Percentiles rank a stretch among this genome's conserved stretches.
Evolutionary conservation across 2,888 invertebrate genomes (phyloP).

Genomic region (Teinopalpus imperialis): DNA sequence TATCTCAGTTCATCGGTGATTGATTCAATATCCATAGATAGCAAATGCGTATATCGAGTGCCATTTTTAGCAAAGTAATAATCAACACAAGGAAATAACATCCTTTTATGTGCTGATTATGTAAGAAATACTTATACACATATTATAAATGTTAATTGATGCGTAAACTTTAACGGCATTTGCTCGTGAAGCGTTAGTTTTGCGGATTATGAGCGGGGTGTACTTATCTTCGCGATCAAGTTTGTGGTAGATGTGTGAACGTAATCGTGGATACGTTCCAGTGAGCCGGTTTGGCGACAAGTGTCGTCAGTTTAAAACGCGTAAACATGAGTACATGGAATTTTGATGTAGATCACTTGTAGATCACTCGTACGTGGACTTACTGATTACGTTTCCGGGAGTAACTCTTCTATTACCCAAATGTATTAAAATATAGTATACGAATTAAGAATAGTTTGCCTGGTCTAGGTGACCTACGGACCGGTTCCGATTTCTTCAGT

Average conservation of each 20-base stretch:
- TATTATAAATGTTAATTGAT: constrained; percentile 22
- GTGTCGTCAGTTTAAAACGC: not conserved
- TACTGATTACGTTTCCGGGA: too few relatives aligned
- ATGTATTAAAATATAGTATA: too few relatives aligned
- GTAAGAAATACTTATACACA: constrained; percentile 25
- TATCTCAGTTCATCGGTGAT: constrained; percentile 55
- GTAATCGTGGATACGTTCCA: constrained; percentile 7
- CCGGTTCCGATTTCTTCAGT: too few relatives aligned
- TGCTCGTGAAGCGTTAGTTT: constrained; percentile 14
- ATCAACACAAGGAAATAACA: constrained; percentile 30
- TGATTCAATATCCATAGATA: constrained; percentile 39
- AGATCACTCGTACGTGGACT: too few relatives aligned
- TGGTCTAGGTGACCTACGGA: too few relatives aligned
- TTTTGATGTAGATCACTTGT: constrained; percentile 7
- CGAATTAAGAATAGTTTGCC: too few relatives aligned
- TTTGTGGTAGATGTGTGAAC: constrained; percentile 14
- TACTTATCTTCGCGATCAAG: constrained; percentile 15
- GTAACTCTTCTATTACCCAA: too few relatives aligned
- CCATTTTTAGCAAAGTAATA: constrained; percentile 26
- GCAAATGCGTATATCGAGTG: constrained; percentile 2
- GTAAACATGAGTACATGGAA: not conserved
- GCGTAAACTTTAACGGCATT: constrained; percentile 2
- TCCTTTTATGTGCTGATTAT: constrained; percentile 21
- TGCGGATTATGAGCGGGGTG: constrained; percentile 10
- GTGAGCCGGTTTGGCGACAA: constrained; percentile 21